Evolutionary conservation across 2,888 invertebrate genomes (phyloP).

Genomic region (Napeogenes sylphis): DNA sequence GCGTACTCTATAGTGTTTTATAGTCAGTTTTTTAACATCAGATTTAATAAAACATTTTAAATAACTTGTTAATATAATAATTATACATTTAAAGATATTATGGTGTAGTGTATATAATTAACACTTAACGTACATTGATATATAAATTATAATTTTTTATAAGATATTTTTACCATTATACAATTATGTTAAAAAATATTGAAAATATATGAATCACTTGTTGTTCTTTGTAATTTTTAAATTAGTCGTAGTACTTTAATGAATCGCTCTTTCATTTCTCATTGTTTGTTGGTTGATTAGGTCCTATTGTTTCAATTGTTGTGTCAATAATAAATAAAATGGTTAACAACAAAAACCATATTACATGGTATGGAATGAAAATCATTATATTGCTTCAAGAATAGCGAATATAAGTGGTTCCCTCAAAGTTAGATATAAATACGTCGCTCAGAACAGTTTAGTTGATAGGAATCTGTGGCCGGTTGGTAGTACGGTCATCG

Average conservation of each 20-base stretch:
- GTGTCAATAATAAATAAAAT: background rate
- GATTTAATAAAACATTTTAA: no score
- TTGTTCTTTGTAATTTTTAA: background rate
- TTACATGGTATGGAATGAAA: background rate
- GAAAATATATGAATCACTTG: background rate
- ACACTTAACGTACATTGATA: no score
- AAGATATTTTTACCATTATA: no score
- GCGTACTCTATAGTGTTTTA: no score
- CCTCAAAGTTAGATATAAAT: constrained; percentile 76
- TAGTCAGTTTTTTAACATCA: no score
- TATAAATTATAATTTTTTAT: no score
- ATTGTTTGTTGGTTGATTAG: constrained; percentile 4
- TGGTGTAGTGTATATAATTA: no score
- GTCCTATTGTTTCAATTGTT: constrained; percentile 4
- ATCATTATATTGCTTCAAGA: constrained; percentile 11
- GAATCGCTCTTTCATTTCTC: background rate
- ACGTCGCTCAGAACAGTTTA: constrained; percentile 68
- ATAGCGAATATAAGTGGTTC: constrained; percentile 63
- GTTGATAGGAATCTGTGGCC: constrained; percentile 68
- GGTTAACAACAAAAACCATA: background rate
- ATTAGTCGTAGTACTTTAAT: background rate
- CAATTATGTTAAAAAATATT: background rate
- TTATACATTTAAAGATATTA: no score
- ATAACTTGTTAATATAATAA: no score
- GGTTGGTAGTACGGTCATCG: constrained; percentile 40